A percentile compares a stretch with the other conserved stretches of the same genome.
phyloP scores from a whole-genome alignment of 2,888 invertebrate genomes.

The Heliconius erato region DNA sequence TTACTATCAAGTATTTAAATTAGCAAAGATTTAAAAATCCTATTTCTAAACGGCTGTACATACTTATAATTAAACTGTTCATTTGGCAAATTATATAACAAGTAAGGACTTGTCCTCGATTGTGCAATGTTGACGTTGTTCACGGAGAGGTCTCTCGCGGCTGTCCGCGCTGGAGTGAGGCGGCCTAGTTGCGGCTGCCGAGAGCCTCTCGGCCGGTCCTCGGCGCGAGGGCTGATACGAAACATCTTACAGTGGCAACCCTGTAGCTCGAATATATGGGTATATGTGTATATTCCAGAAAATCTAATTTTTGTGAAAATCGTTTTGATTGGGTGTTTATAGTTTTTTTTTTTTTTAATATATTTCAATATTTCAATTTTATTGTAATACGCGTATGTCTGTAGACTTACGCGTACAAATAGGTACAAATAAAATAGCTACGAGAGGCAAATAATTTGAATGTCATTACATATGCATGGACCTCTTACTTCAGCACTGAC shows the following conservation, averaged over 20 bases:
- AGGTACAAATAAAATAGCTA: background rate
- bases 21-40: no score
- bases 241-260: slow-evolving; percentile 36
- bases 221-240: slow-evolving; percentile 41
- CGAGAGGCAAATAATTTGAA: background rate
- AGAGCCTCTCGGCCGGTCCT: slow-evolving; percentile 45
- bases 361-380: no score
- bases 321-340: no score
- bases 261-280: slow-evolving; percentile 29
- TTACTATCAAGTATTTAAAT: no score
- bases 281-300: background rate
- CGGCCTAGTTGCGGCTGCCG: slow-evolving; percentile 48
- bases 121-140: slow-evolving; percentile 44
- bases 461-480: slow-evolving; percentile 38
- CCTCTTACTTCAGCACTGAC: slow-evolving; percentile 35
- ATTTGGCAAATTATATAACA: background rate
- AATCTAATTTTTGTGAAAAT: no score
- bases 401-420: no score
- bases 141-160: slow-evolving; percentile 30
- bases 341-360: no score
- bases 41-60: no score
- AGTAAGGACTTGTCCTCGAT: slow-evolving; percentile 17
- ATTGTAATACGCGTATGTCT: no score
- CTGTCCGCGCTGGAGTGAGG: slow-evolving; percentile 34
- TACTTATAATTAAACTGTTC: no score